Conservation (phyloP, 37 sponge, comb jelly and placozoan genomes). For the Mnemiopsis leidyi region DNA sequence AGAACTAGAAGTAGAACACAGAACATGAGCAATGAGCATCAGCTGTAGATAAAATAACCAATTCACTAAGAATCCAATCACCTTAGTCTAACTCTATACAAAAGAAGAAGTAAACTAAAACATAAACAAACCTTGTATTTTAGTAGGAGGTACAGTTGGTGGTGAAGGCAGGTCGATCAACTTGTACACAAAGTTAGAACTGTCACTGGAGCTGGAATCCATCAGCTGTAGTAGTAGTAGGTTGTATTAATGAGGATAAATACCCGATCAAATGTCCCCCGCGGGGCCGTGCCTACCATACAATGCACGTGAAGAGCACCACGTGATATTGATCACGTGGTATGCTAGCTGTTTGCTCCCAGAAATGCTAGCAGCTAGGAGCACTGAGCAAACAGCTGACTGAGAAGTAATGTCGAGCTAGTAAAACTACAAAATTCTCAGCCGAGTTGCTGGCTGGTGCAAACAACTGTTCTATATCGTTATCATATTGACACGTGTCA, state of each 20-base stretch:
- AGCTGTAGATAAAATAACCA: no score
- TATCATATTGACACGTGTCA: not conserved
- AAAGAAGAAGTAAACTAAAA: not conserved
- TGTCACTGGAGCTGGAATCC: not conserved
- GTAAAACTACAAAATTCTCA: no score
- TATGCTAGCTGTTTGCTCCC: not conserved
- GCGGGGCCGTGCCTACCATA: not conserved
- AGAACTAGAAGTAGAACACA: no score
- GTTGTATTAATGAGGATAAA: not conserved
- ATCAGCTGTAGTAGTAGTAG: not conserved
- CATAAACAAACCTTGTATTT: not conserved
- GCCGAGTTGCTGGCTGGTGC: no score
- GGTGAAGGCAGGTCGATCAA: constrained; percentile 19
- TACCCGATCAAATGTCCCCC: not conserved
- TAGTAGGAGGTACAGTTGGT: not conserved
- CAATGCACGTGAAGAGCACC: not conserved
- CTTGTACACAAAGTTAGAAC: constrained; percentile 33
- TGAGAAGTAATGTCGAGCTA: no score
- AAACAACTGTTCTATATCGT: no score
- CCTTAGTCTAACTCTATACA: no score
- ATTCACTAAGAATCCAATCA: no score
- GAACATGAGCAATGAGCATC: no score
- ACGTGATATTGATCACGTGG: no score
- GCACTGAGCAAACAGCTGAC: not conserved
- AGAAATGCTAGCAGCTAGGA: no score